Conservation (phyloP, 2,113 vertebrate species). For the Cyanoderma ruficeps region DNA sequence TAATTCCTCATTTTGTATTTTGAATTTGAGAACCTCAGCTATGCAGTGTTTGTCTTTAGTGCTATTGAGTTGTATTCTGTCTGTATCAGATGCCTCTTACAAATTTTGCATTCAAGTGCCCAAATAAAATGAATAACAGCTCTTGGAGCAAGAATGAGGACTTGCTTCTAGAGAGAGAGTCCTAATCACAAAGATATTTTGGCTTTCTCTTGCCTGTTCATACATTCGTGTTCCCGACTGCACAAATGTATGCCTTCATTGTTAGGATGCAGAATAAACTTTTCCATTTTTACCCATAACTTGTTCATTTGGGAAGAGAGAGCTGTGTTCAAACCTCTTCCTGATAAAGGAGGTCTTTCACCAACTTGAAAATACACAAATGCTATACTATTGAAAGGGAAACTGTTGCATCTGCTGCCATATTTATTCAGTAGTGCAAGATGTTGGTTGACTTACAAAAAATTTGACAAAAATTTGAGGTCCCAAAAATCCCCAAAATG, state of each 20-base stretch:
- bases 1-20: neutral
- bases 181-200: neutral
- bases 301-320: neutral
- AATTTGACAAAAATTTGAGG: neutral
- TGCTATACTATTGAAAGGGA: neutral
- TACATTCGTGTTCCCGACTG: neutral
- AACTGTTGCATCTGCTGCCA: neutral
- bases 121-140: constrained; percentile 12
- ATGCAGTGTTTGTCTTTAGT: neutral
- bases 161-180: neutral
- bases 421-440: neutral
- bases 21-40: neutral
- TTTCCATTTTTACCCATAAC: neutral
- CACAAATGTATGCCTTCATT: neutral
- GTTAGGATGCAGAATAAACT: neutral
- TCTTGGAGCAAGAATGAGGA: neutral
- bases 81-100: neutral
- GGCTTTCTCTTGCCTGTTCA: neutral
- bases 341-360: neutral
- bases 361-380: neutral
- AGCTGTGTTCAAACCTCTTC: neutral
- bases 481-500: neutral
- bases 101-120: neutral
- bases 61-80: neutral
- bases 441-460: neutral